Conservation (phyloP, 1,140 invertebrate genomes). For the Euborellia annulipes region DNA sequence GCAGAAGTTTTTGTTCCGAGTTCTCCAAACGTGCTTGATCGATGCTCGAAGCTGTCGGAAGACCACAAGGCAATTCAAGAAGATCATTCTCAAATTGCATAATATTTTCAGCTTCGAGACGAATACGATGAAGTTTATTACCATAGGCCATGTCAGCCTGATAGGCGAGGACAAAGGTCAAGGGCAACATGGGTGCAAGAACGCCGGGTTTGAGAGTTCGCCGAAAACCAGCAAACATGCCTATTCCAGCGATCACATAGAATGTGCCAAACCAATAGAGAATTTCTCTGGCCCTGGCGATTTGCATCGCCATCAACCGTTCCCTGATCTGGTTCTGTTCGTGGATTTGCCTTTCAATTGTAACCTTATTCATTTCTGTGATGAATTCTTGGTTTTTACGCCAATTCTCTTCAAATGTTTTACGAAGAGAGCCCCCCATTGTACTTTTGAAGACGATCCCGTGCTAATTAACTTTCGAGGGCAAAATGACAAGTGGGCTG, state of each 20-base stretch:
- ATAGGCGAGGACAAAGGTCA: slow-evolving; percentile 54
- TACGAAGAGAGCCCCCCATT: slow-evolving; percentile 6
- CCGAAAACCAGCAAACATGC: slow-evolving; percentile 43
- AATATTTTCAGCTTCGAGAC: slow-evolving; percentile 62
- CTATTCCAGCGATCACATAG: slow-evolving; percentile 37
- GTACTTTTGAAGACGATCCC: no score
- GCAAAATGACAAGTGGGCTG: no score
- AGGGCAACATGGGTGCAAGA: slow-evolving; percentile 44
- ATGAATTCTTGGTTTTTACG: slow-evolving; percentile 58
- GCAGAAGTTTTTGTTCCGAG: slow-evolving; percentile 48
- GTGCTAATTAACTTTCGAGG: no score
- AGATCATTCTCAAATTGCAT: slow-evolving; percentile 51
- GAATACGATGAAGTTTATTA: slow-evolving; percentile 54
- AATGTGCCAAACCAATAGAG: slow-evolving; percentile 56
- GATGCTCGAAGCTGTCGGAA: slow-evolving; percentile 47
- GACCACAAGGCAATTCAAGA: slow-evolving; percentile 46
- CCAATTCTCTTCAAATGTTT: slow-evolving; percentile 29
- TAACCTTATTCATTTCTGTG: slow-evolving; percentile 43
- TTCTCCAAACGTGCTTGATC: slow-evolving; percentile 45
- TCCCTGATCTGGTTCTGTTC: slow-evolving; percentile 65
- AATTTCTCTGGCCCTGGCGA: slow-evolving; percentile 51
- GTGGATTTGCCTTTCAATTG: slow-evolving; percentile 57
- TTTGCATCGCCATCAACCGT: slow-evolving; percentile 48
- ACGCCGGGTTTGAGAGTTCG: slow-evolving; percentile 38
- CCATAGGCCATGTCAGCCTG: slow-evolving; percentile 61